Base-by-base conservation (phyloP, 23 tunicate genomes). In the Trididemnum nubilum region DNA sequence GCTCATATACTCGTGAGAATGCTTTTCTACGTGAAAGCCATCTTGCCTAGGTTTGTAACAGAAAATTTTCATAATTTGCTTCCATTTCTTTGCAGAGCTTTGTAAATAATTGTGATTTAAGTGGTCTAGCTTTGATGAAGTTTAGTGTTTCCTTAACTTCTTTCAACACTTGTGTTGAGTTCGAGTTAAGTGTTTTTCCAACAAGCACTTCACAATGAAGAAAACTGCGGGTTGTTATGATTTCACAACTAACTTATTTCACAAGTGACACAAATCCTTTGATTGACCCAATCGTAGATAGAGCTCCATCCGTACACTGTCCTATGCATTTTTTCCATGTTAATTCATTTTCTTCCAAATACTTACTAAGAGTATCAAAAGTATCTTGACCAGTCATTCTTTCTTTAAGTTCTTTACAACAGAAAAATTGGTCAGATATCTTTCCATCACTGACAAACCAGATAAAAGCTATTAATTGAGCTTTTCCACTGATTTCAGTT, bases 201-300 rank as follows among this genome's bases (percentile, higher is more conserved):
- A 28, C n/a, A 71, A 71, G 76, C 76, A 71, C 39, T 71, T 71
- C 76, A 71, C 37, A 39, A 71, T 71, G 39, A 71, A 71, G n/a
- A 25, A 71, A 71, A 71, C 39, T 27, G 76, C 33, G 76, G n/a
- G 76, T 71, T 71, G 76, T 9, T 71, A 71, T 71, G 39, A 71
- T 71, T 71, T 30, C 76, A 71, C 76, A 9, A 71, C 33, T 71
- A 32, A 71, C 37, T 25, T 33, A 15, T 71, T 71, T 71, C 33
- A 71, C 39, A 71, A 71, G 76, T 33, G 76, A 71, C n/a, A 71
- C 76, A 71, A 71, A 71, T 71, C 76, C 39, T 71, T 71, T 71
- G 76, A 71, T 71, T 71, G 76, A n/a, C n/a, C n/a, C 76, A 22
- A 63, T 23, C 70, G 33, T 71, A 39, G 76, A 33, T 28, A 39